phyloP scores from a whole-genome alignment of 2,113 vertebrate species.

The Uropsilus gracilis region DNA sequence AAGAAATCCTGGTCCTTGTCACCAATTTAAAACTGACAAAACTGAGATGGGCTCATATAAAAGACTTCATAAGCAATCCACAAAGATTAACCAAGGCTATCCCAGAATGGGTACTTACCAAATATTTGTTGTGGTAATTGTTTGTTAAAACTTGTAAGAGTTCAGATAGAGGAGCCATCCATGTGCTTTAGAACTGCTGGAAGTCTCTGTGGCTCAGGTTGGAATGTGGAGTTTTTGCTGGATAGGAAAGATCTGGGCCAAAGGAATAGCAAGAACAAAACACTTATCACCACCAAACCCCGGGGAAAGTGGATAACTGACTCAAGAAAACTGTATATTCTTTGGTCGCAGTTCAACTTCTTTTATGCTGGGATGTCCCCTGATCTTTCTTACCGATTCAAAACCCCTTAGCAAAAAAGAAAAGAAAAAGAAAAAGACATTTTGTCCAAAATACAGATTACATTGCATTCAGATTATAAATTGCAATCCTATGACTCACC shows the following conservation, averaged over 20 bases:
- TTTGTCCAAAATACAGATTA: background rate
- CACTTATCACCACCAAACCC: background rate
- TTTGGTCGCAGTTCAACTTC: background rate
- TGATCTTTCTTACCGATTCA: background rate
- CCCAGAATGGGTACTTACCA: background rate
- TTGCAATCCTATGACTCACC: background rate
- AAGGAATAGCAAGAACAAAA: background rate
- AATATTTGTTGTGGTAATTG: constrained; percentile 15
- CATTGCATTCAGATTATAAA: background rate
- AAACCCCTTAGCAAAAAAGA: background rate
- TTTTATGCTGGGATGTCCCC: background rate
- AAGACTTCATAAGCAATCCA: constrained; percentile 38
- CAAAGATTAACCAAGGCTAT: background rate
- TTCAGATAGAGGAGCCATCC: background rate
- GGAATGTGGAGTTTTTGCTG: background rate
- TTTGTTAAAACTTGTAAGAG: background rate
- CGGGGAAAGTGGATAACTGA: background rate
- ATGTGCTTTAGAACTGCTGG: background rate
- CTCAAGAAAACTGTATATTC: background rate
- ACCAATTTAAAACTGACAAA: constrained; percentile 63
- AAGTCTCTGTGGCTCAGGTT: background rate
- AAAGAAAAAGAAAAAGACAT: background rate
- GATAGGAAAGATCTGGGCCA: background rate
- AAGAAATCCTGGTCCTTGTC: constrained; percentile 57
- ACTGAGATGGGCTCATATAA: constrained; percentile 14